Evolutionary conservation across 1,140 invertebrate species (phyloP), one percentile per base, ranked within the genome.

Genomic region (Bombus waltoni): DNA sequence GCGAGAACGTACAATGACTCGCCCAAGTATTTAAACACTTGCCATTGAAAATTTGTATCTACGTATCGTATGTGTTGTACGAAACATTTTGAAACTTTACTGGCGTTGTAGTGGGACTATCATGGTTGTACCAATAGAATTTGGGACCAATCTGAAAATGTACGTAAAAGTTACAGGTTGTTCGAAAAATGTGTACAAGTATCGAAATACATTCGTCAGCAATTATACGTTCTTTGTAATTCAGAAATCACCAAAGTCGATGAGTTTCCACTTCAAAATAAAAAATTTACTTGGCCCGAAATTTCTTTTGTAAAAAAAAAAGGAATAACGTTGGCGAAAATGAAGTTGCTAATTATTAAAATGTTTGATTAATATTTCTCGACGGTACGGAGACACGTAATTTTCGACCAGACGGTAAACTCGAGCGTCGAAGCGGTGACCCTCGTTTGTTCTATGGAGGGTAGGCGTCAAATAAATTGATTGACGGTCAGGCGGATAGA

Each of bases 401-500:
- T 59, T 32, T 70, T 78, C 40, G 25, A 78, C 32, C 28, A 44
- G 40, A 40, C 1, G 25, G n/a, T 15, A 40, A 62, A 47, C 8
- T 76, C 59, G 35, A 28, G 25, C 35, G 10, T 42, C 15, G 25
- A 53, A 75, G 25, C 38, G 65, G 70, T 76, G 73, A 70, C 35
- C 47, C 65, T 71, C 32, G 66, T 78, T 78, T 71, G 75, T 79
- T 71, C 75, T 38, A 71, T 62, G 40, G 38, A 62, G 10, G 83
- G 13, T 59, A 25, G 53, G 25, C 62, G 83, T 79, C 76, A 38
- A 62, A 62, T 62, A 72, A 84, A 84, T 79, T 79, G 83, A 79
- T 79, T n/a, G 66, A 79, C 74, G 53, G n/a, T 68, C 62, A 42
- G 28, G 2, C 66, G 38, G 40, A 78, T 42, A 62, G 74, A 35